These are phyloP conservation scores for Dryoscopus gambensis DNA, from an alignment of 2,113 vertebrate genomes.

Conservation along the genomic window DNA sequence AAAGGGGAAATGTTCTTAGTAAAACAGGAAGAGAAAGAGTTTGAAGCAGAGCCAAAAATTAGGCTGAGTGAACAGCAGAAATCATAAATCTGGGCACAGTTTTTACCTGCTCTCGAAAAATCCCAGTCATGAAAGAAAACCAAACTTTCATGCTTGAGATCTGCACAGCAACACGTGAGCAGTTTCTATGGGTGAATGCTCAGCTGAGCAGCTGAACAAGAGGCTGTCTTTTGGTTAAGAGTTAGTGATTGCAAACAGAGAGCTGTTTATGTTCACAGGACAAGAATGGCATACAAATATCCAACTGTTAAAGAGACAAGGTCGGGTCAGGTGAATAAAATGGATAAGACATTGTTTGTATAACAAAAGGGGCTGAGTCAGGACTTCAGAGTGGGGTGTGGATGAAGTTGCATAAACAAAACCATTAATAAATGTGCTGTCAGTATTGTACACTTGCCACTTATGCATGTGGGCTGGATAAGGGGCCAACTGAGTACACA, in stretches of 20 bases:
- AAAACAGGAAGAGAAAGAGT: conserved; percentile 50
- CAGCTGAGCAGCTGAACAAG: not conserved
- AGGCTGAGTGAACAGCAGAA: not conserved
- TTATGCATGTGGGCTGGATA: not conserved
- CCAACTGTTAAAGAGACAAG: not conserved
- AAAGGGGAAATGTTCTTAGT: not conserved
- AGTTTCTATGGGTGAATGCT: not conserved
- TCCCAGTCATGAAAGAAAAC: not conserved
- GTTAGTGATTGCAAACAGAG: not conserved
- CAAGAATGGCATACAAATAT: not conserved
- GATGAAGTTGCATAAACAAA: not conserved
- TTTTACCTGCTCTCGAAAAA: not conserved
- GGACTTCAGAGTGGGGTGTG: not conserved
- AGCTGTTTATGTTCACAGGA: not conserved
- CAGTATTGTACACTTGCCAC: not conserved
- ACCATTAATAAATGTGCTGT: not conserved
- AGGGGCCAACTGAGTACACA: not conserved
- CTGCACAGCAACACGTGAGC: not conserved
- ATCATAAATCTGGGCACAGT: conserved; percentile 15
- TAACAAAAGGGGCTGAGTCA: not conserved
- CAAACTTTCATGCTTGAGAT: not conserved
- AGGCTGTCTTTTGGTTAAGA: not conserved
- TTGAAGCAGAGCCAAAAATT: conserved; percentile 26
- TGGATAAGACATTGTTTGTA: not conserved
- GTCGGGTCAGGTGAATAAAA: not conserved